phyloP scores from a whole-genome alignment of 2,888 invertebrate genomes.

The Macrosoma leucophasiata region DNA sequence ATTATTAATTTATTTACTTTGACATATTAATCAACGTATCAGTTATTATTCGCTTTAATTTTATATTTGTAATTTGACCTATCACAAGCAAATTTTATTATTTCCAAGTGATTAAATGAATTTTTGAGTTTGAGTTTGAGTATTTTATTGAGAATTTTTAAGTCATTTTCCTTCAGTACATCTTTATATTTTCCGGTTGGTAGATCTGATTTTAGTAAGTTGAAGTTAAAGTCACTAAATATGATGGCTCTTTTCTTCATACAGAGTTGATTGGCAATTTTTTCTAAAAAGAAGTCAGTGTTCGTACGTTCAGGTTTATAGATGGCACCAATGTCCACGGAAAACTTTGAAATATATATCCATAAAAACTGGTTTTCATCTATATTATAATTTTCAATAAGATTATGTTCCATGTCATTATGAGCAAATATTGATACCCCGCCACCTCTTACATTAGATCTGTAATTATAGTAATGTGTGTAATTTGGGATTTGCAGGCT shows the following conservation, averaged over 20 bases:
- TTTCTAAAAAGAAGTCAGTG: constrained; percentile 12
- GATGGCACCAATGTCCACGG: constrained; percentile 18
- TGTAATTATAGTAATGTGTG: constrained; percentile 25
- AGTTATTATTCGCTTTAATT: too few species aligned
- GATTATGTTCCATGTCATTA: constrained; percentile 21
- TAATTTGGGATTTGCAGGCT: constrained; percentile 16
- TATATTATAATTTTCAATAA: constrained; percentile 16
- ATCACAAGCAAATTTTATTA: too few species aligned
- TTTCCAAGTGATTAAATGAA: too few species aligned
- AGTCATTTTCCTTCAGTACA: constrained; percentile 8
- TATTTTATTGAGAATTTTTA: constrained; percentile 18
- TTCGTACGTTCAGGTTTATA: constrained; percentile 17
- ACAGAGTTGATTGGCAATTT: constrained; percentile 8
- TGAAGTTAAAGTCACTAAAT: constrained; percentile 15
- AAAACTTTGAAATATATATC: constrained; percentile 21
- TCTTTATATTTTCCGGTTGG: constrained; percentile 10
- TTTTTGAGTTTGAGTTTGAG: too few species aligned
- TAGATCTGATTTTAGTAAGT: constrained; percentile 5
- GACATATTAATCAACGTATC: too few species aligned
- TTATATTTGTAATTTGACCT: too few species aligned
- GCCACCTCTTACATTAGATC: constrained; percentile 20
- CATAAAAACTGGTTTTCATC: constrained; percentile 24
- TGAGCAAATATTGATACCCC: constrained; percentile 27
- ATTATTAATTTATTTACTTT: too few species aligned
- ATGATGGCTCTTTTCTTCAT: constrained; percentile 11